Percentiles rank a stretch among this genome's conserved stretches.
These are phyloP conservation scores for Whitmania pigra DNA, from an alignment of 1,140 invertebrate genomes.

Conservation along the genomic window DNA sequence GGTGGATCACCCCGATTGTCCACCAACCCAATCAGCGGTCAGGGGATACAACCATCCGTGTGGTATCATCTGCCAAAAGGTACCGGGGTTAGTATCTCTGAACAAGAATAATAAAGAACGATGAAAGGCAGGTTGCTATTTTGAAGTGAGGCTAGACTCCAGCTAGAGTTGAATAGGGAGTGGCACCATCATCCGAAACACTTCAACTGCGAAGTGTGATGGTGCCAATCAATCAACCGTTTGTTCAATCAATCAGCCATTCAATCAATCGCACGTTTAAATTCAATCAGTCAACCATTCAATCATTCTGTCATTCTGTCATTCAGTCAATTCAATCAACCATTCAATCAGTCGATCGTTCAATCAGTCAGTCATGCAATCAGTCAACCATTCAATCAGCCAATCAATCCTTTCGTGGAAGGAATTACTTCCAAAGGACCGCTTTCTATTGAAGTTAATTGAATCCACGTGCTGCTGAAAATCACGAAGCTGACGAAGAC, in stretches of 20 bases:
- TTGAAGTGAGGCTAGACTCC: no score
- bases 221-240: no score
- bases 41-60: conserved; percentile 34
- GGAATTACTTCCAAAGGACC: neutral
- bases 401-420: neutral
- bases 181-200: no score
- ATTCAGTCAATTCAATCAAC: neutral
- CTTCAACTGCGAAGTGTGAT: no score
- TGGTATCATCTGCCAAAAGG: conserved; percentile 31
- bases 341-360: neutral
- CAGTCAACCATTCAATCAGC: neutral
- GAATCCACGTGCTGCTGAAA: no score
- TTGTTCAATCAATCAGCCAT: neutral
- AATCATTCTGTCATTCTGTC: neutral
- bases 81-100: conserved; percentile 29
- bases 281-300: neutral
- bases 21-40: conserved; percentile 31
- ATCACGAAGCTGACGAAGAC: no score
- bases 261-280: neutral
- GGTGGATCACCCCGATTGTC: conserved; percentile 29
- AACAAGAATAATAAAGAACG: no score
- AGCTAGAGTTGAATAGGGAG: no score
- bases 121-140: no score
- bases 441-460: neutral
- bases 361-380: conserved; percentile 2